Conservation (phyloP, 2,113 vertebrate genomes). For the Perca flavescens region DNA sequence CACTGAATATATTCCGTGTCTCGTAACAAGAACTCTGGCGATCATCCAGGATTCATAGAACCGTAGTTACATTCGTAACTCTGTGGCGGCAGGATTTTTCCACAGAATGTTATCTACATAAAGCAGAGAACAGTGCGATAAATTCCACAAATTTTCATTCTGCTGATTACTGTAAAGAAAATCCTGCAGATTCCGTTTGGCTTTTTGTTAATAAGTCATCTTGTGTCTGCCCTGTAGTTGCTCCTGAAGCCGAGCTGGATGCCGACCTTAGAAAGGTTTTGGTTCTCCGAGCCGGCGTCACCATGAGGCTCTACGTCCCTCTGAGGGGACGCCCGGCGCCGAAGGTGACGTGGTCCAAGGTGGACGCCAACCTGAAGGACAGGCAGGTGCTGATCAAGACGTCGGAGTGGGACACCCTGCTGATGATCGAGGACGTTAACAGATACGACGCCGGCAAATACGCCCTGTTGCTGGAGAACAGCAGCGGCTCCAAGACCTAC, state of each 20-base stretch:
- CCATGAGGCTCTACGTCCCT: conserved; percentile 97
- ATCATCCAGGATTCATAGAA: no score
- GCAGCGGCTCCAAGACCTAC: conserved; percentile 93
- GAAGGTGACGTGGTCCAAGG: conserved; percentile 95
- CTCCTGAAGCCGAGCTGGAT: conserved; percentile 96
- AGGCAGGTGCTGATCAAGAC: conserved; percentile 93
- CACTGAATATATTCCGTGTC: no score
- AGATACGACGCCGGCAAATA: conserved; percentile 99
- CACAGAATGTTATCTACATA: no score
- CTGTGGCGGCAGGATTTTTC: no score
- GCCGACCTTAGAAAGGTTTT: conserved; percentile 95
- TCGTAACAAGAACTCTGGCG: no score
- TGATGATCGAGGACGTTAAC: conserved; percentile 93
- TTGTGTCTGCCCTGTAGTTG: conserved; percentile 81
- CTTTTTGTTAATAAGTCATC: neutral
- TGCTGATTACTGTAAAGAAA: no score
- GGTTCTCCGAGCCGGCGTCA: conserved; percentile 94
- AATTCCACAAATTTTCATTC: no score
- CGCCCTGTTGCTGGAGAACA: conserved; percentile 93
- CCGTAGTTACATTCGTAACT: no score
- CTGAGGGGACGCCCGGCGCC: conserved; percentile 95
- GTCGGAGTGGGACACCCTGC: conserved; percentile 94
- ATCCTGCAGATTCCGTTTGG: no score
- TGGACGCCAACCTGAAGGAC: conserved; percentile 91
- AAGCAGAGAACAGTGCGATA: no score